Conservation (phyloP, 2,888 invertebrate species). For the Beris morrisii region DNA sequence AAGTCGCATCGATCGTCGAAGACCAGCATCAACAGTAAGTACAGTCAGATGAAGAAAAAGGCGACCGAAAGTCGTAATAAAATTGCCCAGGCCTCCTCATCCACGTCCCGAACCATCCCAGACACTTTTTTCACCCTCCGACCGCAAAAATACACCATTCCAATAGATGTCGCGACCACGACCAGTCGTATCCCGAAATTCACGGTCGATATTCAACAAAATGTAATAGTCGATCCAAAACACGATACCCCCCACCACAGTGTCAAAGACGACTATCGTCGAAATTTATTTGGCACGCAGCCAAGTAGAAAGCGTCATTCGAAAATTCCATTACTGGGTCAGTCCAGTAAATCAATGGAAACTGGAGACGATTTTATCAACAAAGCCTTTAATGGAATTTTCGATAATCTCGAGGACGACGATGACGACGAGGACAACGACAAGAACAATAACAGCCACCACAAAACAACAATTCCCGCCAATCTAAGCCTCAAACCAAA, state of each 20-base stretch:
- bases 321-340: constrained; percentile 15
- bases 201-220: constrained; percentile 14
- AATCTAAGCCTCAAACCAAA: constrained; percentile 32
- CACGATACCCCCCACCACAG: constrained; percentile 24
- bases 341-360: constrained; percentile 39
- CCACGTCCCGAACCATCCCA: constrained; percentile 26
- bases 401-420: constrained; percentile 38
- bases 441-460: constrained; percentile 15
- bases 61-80: constrained; percentile 49
- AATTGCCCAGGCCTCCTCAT: constrained; percentile 30
- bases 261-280: constrained; percentile 51
- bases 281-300: constrained; percentile 50
- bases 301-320: constrained; percentile 35
- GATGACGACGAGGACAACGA: constrained; percentile 21
- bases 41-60: constrained; percentile 53
- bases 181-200: background rate
- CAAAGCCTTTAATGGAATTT: constrained; percentile 52
- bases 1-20: constrained; percentile 34
- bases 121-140: constrained; percentile 26
- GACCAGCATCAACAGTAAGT: constrained; percentile 47
- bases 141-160: constrained; percentile 16
- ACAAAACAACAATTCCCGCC: background rate
- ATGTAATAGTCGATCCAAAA: constrained; percentile 26
- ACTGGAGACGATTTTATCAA: constrained; percentile 51
- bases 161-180: constrained; percentile 4